A percentile compares a stretch with the other conserved stretches of the same genome.
Evolutionary conservation across 1,140 invertebrate genomes (phyloP).

Genomic region (Heliconius hermathena): DNA sequence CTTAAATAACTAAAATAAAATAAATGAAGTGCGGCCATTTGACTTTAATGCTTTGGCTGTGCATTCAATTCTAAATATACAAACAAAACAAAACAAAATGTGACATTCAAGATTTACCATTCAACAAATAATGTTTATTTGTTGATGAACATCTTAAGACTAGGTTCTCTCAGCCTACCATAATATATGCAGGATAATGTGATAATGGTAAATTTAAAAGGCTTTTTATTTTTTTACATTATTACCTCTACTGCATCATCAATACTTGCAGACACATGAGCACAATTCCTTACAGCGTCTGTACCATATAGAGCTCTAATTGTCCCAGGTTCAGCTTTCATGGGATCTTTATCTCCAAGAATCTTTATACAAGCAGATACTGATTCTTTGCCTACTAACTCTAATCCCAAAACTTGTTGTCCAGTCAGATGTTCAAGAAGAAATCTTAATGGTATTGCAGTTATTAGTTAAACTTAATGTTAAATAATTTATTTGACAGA

Average conservation of each 20-base stretch:
- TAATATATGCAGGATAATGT: too few species aligned
- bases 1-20: conserved; percentile 22
- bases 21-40: not conserved
- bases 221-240: too few species aligned
- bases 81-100: too few species aligned
- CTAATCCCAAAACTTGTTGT: conserved; percentile 87
- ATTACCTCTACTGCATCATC: conserved; percentile 82
- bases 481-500: too few species aligned
- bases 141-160: too few species aligned
- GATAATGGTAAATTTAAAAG: too few species aligned
- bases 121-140: too few species aligned
- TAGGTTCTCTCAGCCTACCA: too few species aligned
- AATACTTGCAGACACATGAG: conserved; percentile 85
- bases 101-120: too few species aligned
- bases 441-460: conserved; percentile 53
- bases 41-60: too few species aligned
- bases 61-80: too few species aligned
- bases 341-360: conserved; percentile 86
- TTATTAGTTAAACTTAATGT: not conserved
- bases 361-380: conserved; percentile 83
- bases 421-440: conserved; percentile 86
- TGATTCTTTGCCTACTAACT: conserved; percentile 89
- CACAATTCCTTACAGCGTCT: conserved; percentile 87
- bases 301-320: conserved; percentile 89
- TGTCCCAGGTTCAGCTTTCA: conserved; percentile 84